phyloP scores from a whole-genome alignment of 2,888 invertebrate species.

The Perizoma affinitatum region DNA sequence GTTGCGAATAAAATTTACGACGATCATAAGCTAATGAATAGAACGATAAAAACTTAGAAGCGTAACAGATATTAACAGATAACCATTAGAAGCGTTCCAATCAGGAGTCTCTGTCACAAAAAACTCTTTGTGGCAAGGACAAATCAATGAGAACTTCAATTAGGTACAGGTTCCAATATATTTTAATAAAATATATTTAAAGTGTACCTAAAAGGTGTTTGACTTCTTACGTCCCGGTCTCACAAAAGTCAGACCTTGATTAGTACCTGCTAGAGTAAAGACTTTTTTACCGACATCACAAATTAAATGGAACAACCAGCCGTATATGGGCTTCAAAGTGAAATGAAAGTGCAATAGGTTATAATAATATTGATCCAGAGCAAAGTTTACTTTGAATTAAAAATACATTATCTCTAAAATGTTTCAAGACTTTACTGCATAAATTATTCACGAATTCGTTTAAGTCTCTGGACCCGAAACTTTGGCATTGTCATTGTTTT shows the following conservation, averaged over 20 bases:
- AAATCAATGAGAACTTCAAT: slow-evolving; percentile 24
- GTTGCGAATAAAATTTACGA: slow-evolving; percentile 27
- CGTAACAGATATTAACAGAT: no score
- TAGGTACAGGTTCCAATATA: not conserved
- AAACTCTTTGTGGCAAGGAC: slow-evolving; percentile 35
- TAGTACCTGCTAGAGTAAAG: not conserved
- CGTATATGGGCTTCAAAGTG: slow-evolving; percentile 2
- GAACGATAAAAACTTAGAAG: slow-evolving; percentile 34
- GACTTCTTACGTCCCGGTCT: no score
- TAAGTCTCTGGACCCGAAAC: not conserved
- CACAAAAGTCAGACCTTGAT: not conserved
- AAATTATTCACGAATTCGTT: slow-evolving; percentile 8
- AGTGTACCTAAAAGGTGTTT: no score
- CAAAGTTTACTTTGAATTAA: slow-evolving; percentile 11
- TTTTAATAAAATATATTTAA: no score
- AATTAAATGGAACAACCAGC: slow-evolving; percentile 10
- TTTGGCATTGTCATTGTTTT: not conserved
- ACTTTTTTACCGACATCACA: not conserved
- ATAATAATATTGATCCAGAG: slow-evolving; percentile 9
- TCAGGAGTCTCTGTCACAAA: slow-evolving; percentile 33
- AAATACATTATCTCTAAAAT: slow-evolving; percentile 8
- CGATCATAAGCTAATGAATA: slow-evolving; percentile 30
- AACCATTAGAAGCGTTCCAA: slow-evolving; percentile 31
- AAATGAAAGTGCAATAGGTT: slow-evolving; percentile 8
- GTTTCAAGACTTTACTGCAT: slow-evolving; percentile 5